These are phyloP conservation scores for Stratiolaelaps scimitus DNA, from an alignment of 1,140 invertebrate species.

Conservation along the genomic window DNA sequence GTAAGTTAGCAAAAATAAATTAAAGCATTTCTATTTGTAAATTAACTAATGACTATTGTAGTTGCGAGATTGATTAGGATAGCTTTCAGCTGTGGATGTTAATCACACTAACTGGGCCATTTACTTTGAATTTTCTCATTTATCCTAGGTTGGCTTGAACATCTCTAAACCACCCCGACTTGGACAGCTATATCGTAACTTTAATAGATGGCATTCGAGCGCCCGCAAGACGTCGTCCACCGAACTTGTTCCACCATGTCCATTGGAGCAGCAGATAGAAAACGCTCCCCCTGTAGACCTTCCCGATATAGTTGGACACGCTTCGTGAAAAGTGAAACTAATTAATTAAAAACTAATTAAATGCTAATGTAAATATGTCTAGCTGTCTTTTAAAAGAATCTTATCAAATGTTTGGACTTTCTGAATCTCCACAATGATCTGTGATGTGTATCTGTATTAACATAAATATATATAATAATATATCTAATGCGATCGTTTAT, in stretches of 20 bases:
- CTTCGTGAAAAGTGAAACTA: neutral
- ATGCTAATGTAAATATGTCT: neutral
- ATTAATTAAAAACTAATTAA: neutral
- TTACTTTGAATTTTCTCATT: neutral
- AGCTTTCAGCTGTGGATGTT: neutral
- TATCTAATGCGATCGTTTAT: no score
- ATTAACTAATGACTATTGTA: no score
- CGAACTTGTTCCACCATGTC: neutral
- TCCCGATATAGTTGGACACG: slow-evolving; percentile 21
- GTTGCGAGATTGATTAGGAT: no score
- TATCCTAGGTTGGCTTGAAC: slow-evolving; percentile 53
- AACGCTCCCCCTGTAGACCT: neutral
- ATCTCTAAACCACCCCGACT: slow-evolving; percentile 65
- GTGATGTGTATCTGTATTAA: neutral
- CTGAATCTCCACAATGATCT: neutral
- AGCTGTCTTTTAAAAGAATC: neutral
- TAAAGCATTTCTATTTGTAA: no score
- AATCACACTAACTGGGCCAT: neutral
- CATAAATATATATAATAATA: no score
- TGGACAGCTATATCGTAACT: slow-evolving; percentile 61
- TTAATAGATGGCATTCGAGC: slow-evolving; percentile 35
- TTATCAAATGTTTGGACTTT: neutral
- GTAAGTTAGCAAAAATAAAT: no score
- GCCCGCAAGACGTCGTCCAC: slow-evolving; percentile 1
- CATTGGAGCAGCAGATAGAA: neutral